Base-by-base conservation (phyloP, 2,888 invertebrate genomes). In the Catotricha subobsoleta region DNA sequence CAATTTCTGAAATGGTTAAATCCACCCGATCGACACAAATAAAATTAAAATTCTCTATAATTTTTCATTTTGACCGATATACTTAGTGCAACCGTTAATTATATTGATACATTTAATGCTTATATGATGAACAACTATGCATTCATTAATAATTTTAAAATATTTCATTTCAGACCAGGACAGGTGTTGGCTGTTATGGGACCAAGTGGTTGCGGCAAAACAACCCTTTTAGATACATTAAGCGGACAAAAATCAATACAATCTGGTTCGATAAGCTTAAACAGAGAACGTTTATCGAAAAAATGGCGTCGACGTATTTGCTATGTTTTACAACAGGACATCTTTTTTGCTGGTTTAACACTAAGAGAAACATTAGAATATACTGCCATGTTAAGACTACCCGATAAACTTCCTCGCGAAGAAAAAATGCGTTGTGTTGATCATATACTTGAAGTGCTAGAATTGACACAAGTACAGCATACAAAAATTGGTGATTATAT, bases 101-200 rank as follows among this genome's bases (percentile, higher is more conserved):
- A n/a, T n/a, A n/a, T n/a, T n/a, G n/a, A n/a, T n/a, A n/a, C n/a
- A n/a, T n/a, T n/a, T n/a, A n/a, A n/a, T n/a, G n/a, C n/a, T n/a
- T n/a, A n/a, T n/a, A n/a, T n/a, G n/a, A n/a, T n/a, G n/a, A n/a
- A n/a, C n/a, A n/a, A n/a, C n/a, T n/a, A n/a, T n/a, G n/a, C n/a
- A n/a, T n/a, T n/a, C n/a, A n/a, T n/a, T n/a, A n/a, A n/a, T n/a
- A n/a, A n/a, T n/a, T n/a, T n/a, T n/a, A n/a, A n/a, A n/a, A n/a
- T n/a, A 9, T 30, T 30, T 30, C 6, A 13, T 13, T 33, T n/a
- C 39, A 70, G 74, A 50, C 79, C 80, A 15, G 83, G 83, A 39
- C 77, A 82, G 56, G 68, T 84, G 45, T 62, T 84, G 52, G 83
- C 82, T 48, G 74, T 83, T 45, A 81, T 83, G 79, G 82, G 83